Evolutionary conservation across 2,888 invertebrate genomes (phyloP).

Genomic region (Lasioglossum zephyrum): DNA sequence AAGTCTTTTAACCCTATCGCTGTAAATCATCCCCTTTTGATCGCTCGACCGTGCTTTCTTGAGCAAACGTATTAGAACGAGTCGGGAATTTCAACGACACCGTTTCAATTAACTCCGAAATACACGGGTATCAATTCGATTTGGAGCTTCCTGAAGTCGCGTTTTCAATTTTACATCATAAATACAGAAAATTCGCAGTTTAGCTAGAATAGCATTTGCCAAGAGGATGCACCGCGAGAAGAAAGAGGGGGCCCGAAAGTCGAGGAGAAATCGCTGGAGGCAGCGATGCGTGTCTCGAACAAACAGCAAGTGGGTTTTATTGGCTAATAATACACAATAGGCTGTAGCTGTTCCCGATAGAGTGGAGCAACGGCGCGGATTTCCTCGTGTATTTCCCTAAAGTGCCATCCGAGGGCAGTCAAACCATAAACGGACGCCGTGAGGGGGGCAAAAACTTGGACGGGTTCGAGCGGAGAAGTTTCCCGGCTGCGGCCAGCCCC

Average conservation of each 20-base stretch:
- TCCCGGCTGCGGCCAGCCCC: conserved; percentile 34
- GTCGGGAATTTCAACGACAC: background rate
- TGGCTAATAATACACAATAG: conserved; percentile 80
- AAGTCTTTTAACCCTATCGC: conserved; percentile 29
- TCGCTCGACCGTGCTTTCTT: background rate
- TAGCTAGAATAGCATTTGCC: background rate
- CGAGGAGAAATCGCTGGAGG: conserved; percentile 10
- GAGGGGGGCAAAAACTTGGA: conserved; percentile 63
- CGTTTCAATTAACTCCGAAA: background rate
- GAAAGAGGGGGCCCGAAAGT: background rate
- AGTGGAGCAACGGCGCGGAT: conserved; percentile 57
- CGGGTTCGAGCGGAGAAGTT: conserved; percentile 61
- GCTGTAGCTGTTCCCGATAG: conserved; percentile 62
- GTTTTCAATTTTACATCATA: too few species aligned
- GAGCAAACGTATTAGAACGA: conserved; percentile 4
- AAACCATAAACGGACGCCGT: conserved; percentile 80
- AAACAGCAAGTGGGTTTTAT: conserved; percentile 71
- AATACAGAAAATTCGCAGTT: background rate
- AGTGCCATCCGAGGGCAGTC: conserved; percentile 83
- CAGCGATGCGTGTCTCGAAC: conserved; percentile 29
- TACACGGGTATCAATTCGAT: background rate
- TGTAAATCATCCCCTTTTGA: conserved; percentile 18
- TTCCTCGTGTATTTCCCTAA: conserved; percentile 81
- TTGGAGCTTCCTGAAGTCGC: background rate
- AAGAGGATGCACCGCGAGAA: background rate